Evolutionary conservation across 1,140 invertebrate species (phyloP).

Genomic region (Xylocopa sonorina): DNA sequence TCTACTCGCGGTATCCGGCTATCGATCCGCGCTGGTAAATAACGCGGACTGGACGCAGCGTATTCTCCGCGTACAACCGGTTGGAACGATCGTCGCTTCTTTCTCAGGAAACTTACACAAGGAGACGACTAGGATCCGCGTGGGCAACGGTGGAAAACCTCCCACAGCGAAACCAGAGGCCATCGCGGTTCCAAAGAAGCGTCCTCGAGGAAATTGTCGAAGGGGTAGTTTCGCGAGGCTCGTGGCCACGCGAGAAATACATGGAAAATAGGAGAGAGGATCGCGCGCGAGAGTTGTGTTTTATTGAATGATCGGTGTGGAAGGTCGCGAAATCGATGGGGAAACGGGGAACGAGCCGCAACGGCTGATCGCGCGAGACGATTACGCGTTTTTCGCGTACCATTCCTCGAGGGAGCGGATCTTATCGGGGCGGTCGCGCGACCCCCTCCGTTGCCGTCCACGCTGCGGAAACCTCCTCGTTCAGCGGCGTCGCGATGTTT

Average conservation of each 20-base stretch:
- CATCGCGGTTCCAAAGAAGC: neutral
- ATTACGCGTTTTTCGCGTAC: slow-evolving; percentile 30
- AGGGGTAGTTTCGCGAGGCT: too few species aligned
- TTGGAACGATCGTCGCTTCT: slow-evolving; percentile 7
- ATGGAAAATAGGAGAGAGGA: too few species aligned
- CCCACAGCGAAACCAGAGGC: neutral
- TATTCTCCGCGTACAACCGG: too few species aligned
- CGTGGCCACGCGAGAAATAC: neutral
- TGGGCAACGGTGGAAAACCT: too few species aligned
- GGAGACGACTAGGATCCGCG: too few species aligned
- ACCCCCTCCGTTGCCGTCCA: neutral
- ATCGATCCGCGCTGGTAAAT: neutral
- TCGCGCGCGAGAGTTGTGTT: too few species aligned
- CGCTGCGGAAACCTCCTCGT: neutral
- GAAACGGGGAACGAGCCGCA: neutral
- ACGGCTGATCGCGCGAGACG: neutral
- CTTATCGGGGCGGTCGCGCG: slow-evolving; percentile 4
- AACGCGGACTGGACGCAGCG: neutral
- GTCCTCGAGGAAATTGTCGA: slow-evolving; percentile 1
- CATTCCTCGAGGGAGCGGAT: slow-evolving; percentile 12
- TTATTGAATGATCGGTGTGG: neutral
- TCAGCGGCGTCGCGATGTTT: neutral
- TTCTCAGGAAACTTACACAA: slow-evolving; percentile 21
- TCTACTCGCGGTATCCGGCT: neutral
- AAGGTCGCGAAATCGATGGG: too few species aligned